Evolutionary conservation across 2,888 invertebrate genomes (phyloP), one percentile per base, ranked within the genome.

Genomic region (Himalopsyche japonica): DNA sequence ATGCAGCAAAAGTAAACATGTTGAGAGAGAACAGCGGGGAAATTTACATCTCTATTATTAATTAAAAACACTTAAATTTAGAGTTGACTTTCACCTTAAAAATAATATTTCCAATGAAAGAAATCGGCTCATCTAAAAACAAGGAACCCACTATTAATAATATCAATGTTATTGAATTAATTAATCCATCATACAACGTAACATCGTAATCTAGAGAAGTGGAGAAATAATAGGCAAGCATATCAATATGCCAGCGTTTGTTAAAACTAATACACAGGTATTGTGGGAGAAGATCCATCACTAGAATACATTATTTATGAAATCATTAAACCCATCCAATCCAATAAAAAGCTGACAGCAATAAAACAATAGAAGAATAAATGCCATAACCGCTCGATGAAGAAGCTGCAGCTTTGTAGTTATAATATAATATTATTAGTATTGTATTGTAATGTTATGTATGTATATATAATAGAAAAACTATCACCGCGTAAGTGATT

Each of bases 21-120:
- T 70, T 70, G 70, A 70, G 70, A 70, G 30, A 70, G 57, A 70
- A 70, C 70, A 70, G 70, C 70, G 30, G 70, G 70, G 20, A 70
- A 70, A 70, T 70, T 70, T 70, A 70, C 70, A 70, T 70, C n/a
- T 70, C 70, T 70, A 70, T 70, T 70, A 70, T 70, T 57, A 57
- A 57, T 57, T 70, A 70, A 70, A 70, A 70, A 70, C 70, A 70
- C 70, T 70, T 70, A 70, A 70, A 70, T 70, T 70, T 70, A 70
- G 70, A 70, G 70, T 70, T 70, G 70, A 70, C 70, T 70, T 70
- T 70, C 70, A 70, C 70, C 70, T 70, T 70, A 70, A 70, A 70
- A 70, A 70, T 70, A 70, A 70, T 27, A 70, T 70, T 70, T 70
- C 70, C 30, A 70, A 70, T 70, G 70, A 70, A 70, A 70, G 24